phyloP scores from a whole-genome alignment of 2,888 invertebrate genomes.

The Chalcis sispes region DNA sequence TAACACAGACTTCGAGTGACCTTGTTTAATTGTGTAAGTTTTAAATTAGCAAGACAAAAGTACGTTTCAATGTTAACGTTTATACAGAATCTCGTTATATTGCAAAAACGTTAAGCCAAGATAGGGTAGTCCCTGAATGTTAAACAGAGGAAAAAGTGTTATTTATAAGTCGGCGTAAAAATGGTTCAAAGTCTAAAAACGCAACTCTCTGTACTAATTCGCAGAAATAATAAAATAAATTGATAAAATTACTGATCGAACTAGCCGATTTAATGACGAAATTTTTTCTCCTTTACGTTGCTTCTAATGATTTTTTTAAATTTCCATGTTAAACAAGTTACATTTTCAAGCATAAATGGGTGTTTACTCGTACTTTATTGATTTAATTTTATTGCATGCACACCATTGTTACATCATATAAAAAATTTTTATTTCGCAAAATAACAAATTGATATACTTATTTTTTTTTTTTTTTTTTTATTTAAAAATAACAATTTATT shows the following conservation, averaged over 20 bases:
- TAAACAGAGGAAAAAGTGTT: slow-evolving; percentile 46
- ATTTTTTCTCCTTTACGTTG: slow-evolving; percentile 14
- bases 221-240: slow-evolving; percentile 29
- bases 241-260: no score
- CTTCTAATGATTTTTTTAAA: neutral
- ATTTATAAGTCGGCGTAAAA: slow-evolving; percentile 46
- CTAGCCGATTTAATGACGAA: no score
- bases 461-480: no score
- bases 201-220: neutral
- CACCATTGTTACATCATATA: no score
- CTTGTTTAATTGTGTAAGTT: slow-evolving; percentile 1
- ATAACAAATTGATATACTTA: no score
- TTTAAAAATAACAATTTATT: no score
- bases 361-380: neutral
- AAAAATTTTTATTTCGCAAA: no score
- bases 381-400: neutral
- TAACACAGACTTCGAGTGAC: neutral
- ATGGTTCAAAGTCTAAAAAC: slow-evolving; percentile 36
- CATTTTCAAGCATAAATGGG: neutral
- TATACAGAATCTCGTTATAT: neutral
- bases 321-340: neutral
- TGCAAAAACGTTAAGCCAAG: slow-evolving; percentile 4
- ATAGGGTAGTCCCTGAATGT: slow-evolving; percentile 20
- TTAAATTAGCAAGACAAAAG: slow-evolving; percentile 18
- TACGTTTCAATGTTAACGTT: neutral